Evolutionary conservation across 1,140 invertebrate genomes (phyloP).

Genomic region (Cyclina sinensis): DNA sequence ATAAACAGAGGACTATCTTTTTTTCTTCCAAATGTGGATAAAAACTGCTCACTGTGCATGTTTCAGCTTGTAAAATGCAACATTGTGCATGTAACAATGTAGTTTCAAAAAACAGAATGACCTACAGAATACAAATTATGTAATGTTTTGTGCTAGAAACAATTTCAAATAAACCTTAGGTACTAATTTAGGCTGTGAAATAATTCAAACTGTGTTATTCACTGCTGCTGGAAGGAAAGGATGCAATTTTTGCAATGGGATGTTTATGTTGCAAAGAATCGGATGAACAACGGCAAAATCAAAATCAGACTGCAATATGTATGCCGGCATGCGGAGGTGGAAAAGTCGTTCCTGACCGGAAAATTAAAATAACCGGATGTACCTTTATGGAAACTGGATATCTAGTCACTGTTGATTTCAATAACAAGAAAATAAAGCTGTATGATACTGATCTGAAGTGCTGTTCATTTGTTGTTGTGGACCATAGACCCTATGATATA

Average conservation of each 20-base stretch:
- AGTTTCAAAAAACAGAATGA: too few relatives aligned
- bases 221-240: not conserved
- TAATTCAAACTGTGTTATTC: too few relatives aligned
- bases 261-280: conserved; percentile 26
- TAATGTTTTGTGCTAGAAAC: too few relatives aligned
- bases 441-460: conserved; percentile 54
- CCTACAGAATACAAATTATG: too few relatives aligned
- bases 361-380: conserved; percentile 52
- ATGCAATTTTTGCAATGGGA: conserved; percentile 34
- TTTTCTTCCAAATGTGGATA: not conserved
- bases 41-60: not conserved
- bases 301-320: conserved; percentile 10
- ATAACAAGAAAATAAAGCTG: conserved; percentile 47
- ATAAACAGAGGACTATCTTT: not conserved
- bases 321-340: conserved; percentile 11
- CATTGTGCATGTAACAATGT: too few relatives aligned
- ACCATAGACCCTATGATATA: conserved; percentile 49
- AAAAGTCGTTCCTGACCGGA: conserved; percentile 23
- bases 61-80: too few relatives aligned
- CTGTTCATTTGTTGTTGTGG: conserved; percentile 31
- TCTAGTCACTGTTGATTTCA: conserved; percentile 59
- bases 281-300: conserved; percentile 2
- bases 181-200: too few relatives aligned
- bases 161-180: too few relatives aligned
- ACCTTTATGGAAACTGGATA: conserved; percentile 51